A percentile compares a stretch with the other conserved stretches of the same genome.
Evolutionary conservation across 2,113 vertebrate species (phyloP).

Genomic region (Lampris megalopsis): DNA sequence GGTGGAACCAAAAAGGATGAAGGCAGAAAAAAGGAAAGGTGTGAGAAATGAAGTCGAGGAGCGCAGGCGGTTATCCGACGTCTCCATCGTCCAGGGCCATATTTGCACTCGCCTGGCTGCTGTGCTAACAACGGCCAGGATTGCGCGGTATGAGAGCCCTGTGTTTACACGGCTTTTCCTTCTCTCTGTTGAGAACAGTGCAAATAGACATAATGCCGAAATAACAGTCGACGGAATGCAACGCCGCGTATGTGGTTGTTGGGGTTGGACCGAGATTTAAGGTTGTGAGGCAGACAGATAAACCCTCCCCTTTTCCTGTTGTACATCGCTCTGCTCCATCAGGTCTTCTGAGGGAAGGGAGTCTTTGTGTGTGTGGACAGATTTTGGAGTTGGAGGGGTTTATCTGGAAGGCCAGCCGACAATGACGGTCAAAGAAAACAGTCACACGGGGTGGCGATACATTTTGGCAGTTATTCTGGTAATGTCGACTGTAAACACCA

Average conservation of each 20-base stretch:
- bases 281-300: conserved; percentile 73
- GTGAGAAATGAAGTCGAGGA: conserved; percentile 1
- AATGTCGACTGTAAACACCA: too few species aligned
- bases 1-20: conserved; percentile 16
- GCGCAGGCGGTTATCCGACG: conserved; percentile 31
- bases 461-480: too few species aligned
- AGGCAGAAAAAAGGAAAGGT: conserved; percentile 6
- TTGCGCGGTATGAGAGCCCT: conserved; percentile 62
- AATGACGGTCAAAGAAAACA: too few species aligned
- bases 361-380: conserved; percentile 30
- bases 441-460: too few species aligned
- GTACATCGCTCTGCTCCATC: conserved; percentile 59
- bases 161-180: conserved; percentile 77
- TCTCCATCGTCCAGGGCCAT: conserved; percentile 41
- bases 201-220: conserved; percentile 81
- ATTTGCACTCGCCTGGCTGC: conserved; percentile 54
- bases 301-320: conserved; percentile 56
- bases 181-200: conserved; percentile 73
- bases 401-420: neutral
- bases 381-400: neutral
- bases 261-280: conserved; percentile 76
- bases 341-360: conserved; percentile 47
- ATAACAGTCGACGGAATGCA: conserved; percentile 80
- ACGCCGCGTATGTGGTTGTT: conserved; percentile 72
- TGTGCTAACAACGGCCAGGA: conserved; percentile 58